Evolutionary conservation across 2,797 vertebrate species (phyloP).

Genomic region (Aratinga solstitialis): DNA sequence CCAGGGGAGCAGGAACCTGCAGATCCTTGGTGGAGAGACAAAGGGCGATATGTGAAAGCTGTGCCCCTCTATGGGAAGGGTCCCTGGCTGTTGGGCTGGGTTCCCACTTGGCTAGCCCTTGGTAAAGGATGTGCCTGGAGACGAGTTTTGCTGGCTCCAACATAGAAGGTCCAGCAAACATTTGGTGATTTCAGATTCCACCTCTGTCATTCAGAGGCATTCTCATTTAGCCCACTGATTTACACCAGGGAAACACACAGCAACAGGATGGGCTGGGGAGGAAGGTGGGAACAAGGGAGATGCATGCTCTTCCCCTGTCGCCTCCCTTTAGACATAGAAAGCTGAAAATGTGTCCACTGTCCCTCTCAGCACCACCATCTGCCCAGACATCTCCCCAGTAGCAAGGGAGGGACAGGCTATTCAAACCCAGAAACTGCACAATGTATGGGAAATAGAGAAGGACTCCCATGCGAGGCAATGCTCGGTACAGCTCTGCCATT

Average conservation of each 20-base stretch:
- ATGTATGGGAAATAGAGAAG: background rate
- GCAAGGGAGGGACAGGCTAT: background rate
- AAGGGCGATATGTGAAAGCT: background rate
- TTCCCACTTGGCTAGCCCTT: background rate
- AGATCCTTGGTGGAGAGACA: slow-evolving; percentile 52
- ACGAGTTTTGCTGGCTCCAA: background rate
- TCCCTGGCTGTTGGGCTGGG: background rate
- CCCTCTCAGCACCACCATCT: background rate
- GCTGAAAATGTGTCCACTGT: background rate
- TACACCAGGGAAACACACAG: background rate
- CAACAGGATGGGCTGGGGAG: background rate
- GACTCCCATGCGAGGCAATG: fast-evolving
- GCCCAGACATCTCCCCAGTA: no score
- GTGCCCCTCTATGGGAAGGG: fast-evolving
- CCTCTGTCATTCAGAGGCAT: background rate
- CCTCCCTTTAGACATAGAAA: background rate
- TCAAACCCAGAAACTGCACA: background rate
- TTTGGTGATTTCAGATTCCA: background rate
- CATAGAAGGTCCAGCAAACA: background rate
- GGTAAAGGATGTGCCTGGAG: background rate
- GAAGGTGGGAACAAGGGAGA: background rate
- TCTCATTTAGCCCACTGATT: background rate
- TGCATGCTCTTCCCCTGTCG: background rate
- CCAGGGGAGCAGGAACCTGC: slow-evolving; percentile 28
- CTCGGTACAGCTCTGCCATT: background rate